Base-by-base conservation (phyloP, 2,888 invertebrate genomes). In the Stenchaetothrips biformis region DNA sequence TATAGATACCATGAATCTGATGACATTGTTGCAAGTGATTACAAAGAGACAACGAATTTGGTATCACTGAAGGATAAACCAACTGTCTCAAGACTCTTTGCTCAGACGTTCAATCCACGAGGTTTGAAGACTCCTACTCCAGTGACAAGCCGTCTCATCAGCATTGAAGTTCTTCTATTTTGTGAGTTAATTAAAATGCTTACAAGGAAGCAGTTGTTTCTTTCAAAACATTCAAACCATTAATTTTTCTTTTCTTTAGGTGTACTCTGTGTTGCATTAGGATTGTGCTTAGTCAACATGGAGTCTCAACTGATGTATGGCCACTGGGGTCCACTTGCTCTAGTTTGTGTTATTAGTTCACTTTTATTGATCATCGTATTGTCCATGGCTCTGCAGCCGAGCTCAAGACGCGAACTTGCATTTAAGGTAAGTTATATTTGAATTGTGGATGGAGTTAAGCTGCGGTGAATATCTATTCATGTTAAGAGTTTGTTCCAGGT, bases 401-500 rank as follows among this genome's bases (percentile, higher is more conserved):
- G 83, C 16, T 86, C 86, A 7, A 85, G 84, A 18, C 85, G 83
- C 25, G 84, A 86, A 79, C 85, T 87, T 0, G 80, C 84, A 21
- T 88, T 88, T 81, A 85, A 86, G 83, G 88, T 87, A 84, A 83
- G 83, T 67, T 21, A 0, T 21, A 0, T 67, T 21, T 21, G 7
- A 21, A 21, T 53, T 53, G 53, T 6, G 53, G 53, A 53, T 53
- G 6, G 2, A 53, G 16, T 9, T 53, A 6, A 53, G 16, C 6
- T 53, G 53, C 9, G 2, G 53, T 53, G 53, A 53, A 53, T 53
- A 53, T 53, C 16, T 53, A 6, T 21, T 77, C 79, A 37, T 81
- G 82, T 9, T 18, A 59, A 59, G 18, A 59, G 6, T 74, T 13
- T 81, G 81, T 95, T 95, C 86, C 92, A 92, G 83, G 95, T 95